Conservation (phyloP, 2,888 invertebrate species). For the Tholera decimalis region DNA sequence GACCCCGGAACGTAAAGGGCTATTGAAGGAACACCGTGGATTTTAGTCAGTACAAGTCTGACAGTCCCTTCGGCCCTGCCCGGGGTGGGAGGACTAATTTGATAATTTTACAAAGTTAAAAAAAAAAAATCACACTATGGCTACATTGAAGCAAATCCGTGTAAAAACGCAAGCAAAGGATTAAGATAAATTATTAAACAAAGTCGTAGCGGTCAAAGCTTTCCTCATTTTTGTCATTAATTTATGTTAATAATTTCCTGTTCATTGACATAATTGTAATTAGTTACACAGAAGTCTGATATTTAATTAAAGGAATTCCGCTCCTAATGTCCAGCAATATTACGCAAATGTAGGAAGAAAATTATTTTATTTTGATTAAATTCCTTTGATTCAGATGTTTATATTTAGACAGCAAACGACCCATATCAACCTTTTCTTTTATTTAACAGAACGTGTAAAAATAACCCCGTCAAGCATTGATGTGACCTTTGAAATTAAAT, state of each 20-base stretch:
- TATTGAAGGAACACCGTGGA: too few relatives aligned
- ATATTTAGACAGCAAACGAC: constrained; percentile 1
- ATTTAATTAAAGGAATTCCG: constrained; percentile 2
- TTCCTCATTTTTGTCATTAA: not conserved
- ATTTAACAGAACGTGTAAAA: not conserved
- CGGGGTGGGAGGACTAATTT: too few relatives aligned
- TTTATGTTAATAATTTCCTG: not conserved
- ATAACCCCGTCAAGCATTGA: not conserved
- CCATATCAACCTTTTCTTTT: constrained; percentile 15
- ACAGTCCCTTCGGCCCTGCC: too few relatives aligned
- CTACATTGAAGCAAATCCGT: too few relatives aligned
- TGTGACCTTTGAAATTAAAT: not conserved
- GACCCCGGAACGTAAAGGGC: too few relatives aligned
- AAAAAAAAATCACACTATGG: too few relatives aligned
- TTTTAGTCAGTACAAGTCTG: too few relatives aligned
- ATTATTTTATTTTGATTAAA: constrained; percentile 14
- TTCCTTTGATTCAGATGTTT: constrained; percentile 8
- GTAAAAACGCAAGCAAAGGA: too few relatives aligned
- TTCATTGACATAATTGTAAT: constrained; percentile 5
- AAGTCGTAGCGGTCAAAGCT: not conserved
- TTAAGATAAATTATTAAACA: not conserved
- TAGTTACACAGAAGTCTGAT: not conserved
- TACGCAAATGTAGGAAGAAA: not conserved
- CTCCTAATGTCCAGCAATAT: not conserved
- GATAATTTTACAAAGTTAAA: too few relatives aligned